phyloP scores from a whole-genome alignment of 2,797 vertebrate species.

The Sciurus carolinensis region DNA sequence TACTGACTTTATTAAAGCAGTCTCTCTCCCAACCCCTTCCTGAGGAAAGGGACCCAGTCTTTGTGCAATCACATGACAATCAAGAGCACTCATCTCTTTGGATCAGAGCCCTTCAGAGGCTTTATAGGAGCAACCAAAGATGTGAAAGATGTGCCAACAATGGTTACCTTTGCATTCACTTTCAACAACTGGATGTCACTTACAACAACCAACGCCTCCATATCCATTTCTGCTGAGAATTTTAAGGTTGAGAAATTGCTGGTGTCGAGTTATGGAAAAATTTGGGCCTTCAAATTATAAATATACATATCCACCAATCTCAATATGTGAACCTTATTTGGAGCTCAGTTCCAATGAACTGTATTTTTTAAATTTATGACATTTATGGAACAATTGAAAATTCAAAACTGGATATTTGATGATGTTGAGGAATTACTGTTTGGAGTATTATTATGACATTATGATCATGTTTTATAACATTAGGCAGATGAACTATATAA shows the following conservation, averaged over 20 bases:
- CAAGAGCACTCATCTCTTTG: neutral
- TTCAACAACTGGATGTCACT: neutral
- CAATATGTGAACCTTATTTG: neutral
- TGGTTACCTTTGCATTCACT: neutral
- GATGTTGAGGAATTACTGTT: neutral
- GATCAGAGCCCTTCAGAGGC: neutral
- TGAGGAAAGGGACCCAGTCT: neutral
- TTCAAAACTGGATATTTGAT: neutral
- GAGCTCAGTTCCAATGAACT: constrained; percentile 16
- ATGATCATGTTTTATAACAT: neutral
- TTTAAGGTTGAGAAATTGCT: constrained; percentile 13
- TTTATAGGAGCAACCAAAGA: neutral
- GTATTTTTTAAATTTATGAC: neutral
- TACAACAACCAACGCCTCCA: neutral
- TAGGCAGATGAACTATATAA: neutral
- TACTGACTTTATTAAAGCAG: neutral
- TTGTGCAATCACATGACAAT: neutral
- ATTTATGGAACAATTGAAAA: neutral
- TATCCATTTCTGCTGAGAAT: neutral
- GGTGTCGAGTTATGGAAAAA: neutral
- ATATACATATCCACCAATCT: neutral
- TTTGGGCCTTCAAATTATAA: neutral
- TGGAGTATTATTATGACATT: neutral
- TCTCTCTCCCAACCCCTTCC: neutral
- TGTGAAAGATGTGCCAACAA: neutral